Percentiles rank a stretch among this genome's conserved stretches.
These are phyloP conservation scores for Mycteria americana DNA, from an alignment of 2,797 vertebrate species.

Conservation along the genomic window DNA sequence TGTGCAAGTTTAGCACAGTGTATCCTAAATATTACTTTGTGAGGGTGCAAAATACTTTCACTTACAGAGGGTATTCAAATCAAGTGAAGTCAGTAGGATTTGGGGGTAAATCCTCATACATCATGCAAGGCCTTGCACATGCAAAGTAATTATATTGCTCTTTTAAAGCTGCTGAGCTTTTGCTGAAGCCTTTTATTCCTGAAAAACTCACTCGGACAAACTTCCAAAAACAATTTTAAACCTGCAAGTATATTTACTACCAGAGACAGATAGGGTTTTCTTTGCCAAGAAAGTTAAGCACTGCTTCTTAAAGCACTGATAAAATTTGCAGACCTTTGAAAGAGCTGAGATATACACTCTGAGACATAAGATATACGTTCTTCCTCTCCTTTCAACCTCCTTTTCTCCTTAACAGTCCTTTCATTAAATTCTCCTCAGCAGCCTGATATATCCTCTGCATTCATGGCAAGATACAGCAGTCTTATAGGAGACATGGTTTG, in stretches of 20 bases:
- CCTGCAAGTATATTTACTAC: background rate
- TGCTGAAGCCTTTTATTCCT: background rate
- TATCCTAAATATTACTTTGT: rapidly evolving
- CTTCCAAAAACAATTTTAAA: background rate
- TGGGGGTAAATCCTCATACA: background rate
- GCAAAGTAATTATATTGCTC: background rate
- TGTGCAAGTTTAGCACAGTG: background rate
- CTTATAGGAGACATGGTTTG: rapidly evolving
- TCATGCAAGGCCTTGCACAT: background rate
- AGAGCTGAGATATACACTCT: background rate
- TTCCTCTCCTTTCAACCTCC: background rate
- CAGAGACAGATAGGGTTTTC: background rate
- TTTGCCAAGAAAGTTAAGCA: background rate
- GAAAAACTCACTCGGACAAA: background rate
- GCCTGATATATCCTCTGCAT: background rate
- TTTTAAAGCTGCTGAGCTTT: background rate
- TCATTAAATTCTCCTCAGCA: background rate
- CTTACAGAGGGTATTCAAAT: background rate
- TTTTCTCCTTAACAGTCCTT: background rate
- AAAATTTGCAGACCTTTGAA: background rate
- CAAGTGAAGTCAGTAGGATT: background rate
- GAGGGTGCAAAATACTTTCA: background rate
- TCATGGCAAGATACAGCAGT: background rate
- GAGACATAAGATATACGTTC: background rate
- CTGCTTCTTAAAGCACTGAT: background rate